Evolutionary conservation across 2,888 invertebrate species (phyloP), one percentile per base, ranked within the genome.

Genomic region (Tenthredo distinguenda): DNA sequence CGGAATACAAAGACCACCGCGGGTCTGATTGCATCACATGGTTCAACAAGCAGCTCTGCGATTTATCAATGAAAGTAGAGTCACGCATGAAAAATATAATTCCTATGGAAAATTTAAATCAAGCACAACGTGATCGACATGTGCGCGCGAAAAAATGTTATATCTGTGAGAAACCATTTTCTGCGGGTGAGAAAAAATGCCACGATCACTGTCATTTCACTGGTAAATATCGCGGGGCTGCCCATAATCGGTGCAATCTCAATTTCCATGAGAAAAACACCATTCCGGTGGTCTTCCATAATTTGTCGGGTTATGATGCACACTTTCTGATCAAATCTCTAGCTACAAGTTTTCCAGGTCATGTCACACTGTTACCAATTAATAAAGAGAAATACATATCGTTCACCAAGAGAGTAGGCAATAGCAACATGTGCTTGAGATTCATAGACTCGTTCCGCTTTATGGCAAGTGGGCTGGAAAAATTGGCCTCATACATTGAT

Each of bases 231-330:
- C 58, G 3, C 50, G 50, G 18, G 12, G 40, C 40, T 40, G 40
- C 40, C 40, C 40, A 40, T 7, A 40, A 40, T 40, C 40, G 40
- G 7, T 40, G 40, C 40, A 40, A 40, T 7, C 40, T 7, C 7
- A 40, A 40, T 40, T 40, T 40, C 40, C 4, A 2, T 40, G 40
- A 40, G 40, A 40, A 40, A 40, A 4, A 40, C 40, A 40, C 4
- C 7, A 40, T 62, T 62, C 62, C 62, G 9, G n/a, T 62, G 4
- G 62, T 89, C 10, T 89, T 91, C 81, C 91, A 91, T 84, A 91
- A 91, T 87, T 87, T 91, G 15, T 85, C 86, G 7, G 89, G 88
- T 12, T 91, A 91, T 87, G 91, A 91, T 85, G 76, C 87, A 6
- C 91, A 92, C 86, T 90, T 91, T 84, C 86, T 91, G 3, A 89